Evolutionary conservation across 2,113 vertebrate species (phyloP).

Genomic region (Natator depressus): DNA sequence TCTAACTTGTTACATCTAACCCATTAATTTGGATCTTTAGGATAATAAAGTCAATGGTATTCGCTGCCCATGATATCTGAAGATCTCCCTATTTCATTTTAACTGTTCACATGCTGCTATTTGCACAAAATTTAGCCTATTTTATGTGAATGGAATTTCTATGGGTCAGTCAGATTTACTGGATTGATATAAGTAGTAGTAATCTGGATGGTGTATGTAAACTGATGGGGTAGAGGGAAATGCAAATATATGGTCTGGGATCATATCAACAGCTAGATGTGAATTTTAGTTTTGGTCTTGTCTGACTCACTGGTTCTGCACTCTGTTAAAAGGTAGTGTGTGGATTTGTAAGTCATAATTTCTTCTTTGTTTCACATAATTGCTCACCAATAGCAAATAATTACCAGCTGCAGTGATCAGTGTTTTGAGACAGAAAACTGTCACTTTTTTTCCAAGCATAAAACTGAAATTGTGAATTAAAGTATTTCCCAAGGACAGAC

Average conservation of each 20-base stretch:
- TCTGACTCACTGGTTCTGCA: background rate
- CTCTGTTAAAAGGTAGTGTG: background rate
- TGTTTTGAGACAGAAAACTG: background rate
- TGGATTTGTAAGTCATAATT: fast-evolving
- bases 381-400: too few species aligned
- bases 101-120: background rate
- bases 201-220: background rate
- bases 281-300: background rate
- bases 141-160: background rate
- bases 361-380: background rate
- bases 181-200: background rate
- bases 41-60: background rate
- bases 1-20: background rate
- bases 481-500: background rate
- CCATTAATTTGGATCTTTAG: background rate
- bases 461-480: background rate
- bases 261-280: background rate
- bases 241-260: background rate
- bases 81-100: background rate
- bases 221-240: background rate
- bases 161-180: background rate
- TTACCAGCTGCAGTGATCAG: background rate
- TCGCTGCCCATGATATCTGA: background rate
- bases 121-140: background rate
- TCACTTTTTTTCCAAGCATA: too few species aligned